Conservation (phyloP, 1,140 invertebrate species). For the Chironomus striatipennis region DNA sequence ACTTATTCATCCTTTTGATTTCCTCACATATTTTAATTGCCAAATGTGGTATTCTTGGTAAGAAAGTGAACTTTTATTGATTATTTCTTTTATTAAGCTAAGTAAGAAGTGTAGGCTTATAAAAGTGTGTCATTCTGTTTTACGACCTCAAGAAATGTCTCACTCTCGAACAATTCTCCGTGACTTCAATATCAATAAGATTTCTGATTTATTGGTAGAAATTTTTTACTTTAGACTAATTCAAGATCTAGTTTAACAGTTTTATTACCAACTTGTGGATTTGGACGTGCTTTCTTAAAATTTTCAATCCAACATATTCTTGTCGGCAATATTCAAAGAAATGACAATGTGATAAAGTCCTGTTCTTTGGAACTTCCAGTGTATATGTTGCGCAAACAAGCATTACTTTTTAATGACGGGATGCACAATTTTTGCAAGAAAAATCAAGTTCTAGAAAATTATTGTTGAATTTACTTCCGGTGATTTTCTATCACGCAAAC, state of each 20-base stretch:
- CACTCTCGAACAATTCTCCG: not conserved
- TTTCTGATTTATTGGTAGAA: not conserved
- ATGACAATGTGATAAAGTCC: no score
- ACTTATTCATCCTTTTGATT: not conserved
- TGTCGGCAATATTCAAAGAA: no score
- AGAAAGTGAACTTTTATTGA: not conserved
- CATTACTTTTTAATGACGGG: no score
- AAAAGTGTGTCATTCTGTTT: not conserved
- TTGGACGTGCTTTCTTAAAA: no score
- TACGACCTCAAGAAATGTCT: not conserved
- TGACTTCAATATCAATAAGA: not conserved
- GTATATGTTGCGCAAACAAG: no score
- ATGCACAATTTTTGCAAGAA: no score
- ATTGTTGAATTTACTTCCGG: no score
- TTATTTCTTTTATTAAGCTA: not conserved
- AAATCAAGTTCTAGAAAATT: no score
- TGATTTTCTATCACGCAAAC: no score
- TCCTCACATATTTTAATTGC: not conserved
- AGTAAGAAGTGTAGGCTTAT: not conserved
- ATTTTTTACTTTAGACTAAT: not conserved
- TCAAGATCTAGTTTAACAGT: not conserved
- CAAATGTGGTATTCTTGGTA: constrained; percentile 3
- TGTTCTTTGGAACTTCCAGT: no score
- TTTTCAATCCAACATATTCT: no score
- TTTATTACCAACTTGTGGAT: no score